Conservation (phyloP, 2,113 vertebrate genomes). For the Solea solea region DNA sequence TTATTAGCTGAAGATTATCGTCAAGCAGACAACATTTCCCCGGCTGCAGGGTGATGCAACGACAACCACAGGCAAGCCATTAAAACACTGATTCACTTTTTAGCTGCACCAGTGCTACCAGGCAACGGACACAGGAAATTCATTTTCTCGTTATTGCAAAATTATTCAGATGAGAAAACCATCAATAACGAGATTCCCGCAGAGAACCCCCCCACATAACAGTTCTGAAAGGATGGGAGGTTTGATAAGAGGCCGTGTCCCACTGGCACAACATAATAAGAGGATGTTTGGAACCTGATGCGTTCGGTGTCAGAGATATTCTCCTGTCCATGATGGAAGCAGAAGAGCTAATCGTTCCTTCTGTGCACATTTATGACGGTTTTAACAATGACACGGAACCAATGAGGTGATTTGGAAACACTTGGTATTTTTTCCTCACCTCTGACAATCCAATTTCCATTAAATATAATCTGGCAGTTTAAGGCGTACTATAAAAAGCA, state of each 20-base stretch:
- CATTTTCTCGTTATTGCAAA: conserved; percentile 74
- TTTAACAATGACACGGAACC: conserved; percentile 38
- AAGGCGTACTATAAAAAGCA: conserved; percentile 74
- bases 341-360: conserved; percentile 11
- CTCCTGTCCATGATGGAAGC: conserved; percentile 31
- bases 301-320: conserved; percentile 41
- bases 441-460: conserved; percentile 71
- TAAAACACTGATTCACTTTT: conserved; percentile 62
- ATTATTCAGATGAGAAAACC: conserved; percentile 78
- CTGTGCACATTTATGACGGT: conserved; percentile 1
- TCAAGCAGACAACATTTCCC: conserved; percentile 54
- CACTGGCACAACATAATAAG: conserved; percentile 58
- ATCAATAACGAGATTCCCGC: conserved; percentile 74
- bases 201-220: conserved; percentile 65
- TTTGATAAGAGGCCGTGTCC: conserved; percentile 57
- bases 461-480: conserved; percentile 79
- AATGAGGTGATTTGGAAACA: conserved; percentile 36
- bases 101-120: conserved; percentile 48
- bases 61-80: conserved; percentile 69
- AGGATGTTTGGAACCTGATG: conserved; percentile 31
- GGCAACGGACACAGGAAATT: conserved; percentile 65
- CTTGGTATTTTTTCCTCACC: conserved; percentile 48
- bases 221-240: conserved; percentile 60
- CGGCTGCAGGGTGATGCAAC: conserved; percentile 47
- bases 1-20: conserved; percentile 66